phyloP scores from a whole-genome alignment of 2,113 vertebrate species.

The Sinocyclocheilus grahami region DNA sequence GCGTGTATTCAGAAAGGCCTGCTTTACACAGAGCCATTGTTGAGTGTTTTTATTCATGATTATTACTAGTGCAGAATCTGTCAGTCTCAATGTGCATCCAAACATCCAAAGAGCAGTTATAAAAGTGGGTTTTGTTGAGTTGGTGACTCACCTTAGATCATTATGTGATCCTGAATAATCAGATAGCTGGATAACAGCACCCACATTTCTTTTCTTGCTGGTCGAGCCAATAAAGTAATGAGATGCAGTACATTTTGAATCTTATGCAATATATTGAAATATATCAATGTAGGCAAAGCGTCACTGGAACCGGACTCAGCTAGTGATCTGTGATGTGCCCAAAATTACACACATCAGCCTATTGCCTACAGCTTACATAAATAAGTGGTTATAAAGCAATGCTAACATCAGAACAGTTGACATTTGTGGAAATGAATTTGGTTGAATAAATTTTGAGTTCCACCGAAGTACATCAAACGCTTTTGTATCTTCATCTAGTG shows the following conservation, averaged over 20 bases:
- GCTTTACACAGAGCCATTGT: not conserved
- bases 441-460: not conserved
- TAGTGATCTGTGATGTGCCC: not conserved
- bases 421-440: not conserved
- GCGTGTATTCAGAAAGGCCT: constrained; percentile 13
- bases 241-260: not conserved
- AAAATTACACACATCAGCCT: not conserved
- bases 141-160: constrained; percentile 1
- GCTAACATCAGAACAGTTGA: constrained; percentile 13
- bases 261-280: constrained; percentile 21
- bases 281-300: constrained; percentile 3
- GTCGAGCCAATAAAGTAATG: not conserved
- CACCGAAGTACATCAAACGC: not conserved
- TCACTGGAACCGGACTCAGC: not conserved
- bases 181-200: not conserved
- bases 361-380: constrained; percentile 2
- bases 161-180: not conserved
- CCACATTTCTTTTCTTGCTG: not conserved
- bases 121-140: not conserved
- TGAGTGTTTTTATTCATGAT: not conserved
- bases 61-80: not conserved
- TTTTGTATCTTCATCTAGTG: not conserved
- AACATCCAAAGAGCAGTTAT: not conserved
- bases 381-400: not conserved
- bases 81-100: not conserved